These are phyloP conservation scores for Acrocyrtus sp. DNA, from an alignment of 2,888 invertebrate genomes.

Conservation along the genomic window DNA sequence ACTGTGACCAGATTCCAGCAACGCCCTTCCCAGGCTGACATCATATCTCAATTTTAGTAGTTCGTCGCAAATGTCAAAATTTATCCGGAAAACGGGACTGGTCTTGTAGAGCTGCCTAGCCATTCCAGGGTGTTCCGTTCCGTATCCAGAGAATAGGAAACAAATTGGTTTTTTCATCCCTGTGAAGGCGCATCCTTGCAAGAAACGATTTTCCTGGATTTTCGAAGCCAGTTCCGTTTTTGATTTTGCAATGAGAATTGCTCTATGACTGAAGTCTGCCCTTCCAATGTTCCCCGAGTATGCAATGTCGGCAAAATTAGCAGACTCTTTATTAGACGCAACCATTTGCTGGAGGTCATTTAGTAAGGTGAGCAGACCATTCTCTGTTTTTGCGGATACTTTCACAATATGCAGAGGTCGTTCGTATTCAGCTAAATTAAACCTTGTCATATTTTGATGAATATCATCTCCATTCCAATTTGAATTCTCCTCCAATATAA, in stretches of 20 bases:
- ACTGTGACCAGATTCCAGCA: too few species aligned
- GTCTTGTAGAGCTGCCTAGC: slow-evolving; percentile 23
- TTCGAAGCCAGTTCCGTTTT: slow-evolving; percentile 7
- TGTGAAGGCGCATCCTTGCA: neutral
- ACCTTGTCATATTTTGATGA: neutral
- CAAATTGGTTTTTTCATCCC: slow-evolving; percentile 4
- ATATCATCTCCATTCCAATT: neutral
- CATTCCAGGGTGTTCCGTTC: slow-evolving; percentile 30
- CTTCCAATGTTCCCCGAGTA: slow-evolving; percentile 27
- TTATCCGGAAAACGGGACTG: slow-evolving; percentile 20
- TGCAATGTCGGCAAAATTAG: slow-evolving; percentile 11
- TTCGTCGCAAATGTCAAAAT: slow-evolving; percentile 35
- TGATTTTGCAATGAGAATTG: neutral
- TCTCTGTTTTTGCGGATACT: slow-evolving; percentile 11
- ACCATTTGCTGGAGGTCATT: too few species aligned
- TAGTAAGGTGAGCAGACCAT: too few species aligned
- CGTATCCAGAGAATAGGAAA: slow-evolving; percentile 43
- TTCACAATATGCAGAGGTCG: neutral
- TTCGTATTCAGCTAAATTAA: neutral
- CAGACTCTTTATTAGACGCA: too few species aligned
- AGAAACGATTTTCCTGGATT: neutral
- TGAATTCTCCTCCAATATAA: neutral
- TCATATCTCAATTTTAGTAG: slow-evolving; percentile 8
- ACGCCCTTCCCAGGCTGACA: too few species aligned
- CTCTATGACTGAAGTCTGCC: slow-evolving; percentile 23